phyloP scores from a whole-genome alignment of 2,888 invertebrate genomes.

The Eupelmus urozonus region DNA sequence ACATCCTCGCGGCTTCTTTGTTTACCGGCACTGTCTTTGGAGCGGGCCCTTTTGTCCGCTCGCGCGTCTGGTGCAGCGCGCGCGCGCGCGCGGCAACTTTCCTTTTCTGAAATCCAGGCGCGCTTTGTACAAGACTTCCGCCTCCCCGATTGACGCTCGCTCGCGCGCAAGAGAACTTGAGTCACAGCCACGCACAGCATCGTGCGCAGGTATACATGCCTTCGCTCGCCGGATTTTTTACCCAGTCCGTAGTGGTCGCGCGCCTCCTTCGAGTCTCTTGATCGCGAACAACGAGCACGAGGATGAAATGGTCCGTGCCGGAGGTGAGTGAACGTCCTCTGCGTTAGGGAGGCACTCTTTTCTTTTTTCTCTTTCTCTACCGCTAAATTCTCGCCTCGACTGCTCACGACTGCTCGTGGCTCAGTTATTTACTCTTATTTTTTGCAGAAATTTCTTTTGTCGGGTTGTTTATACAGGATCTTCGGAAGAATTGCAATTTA shows the following conservation, averaged over 20 bases:
- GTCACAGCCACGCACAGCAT: too few relatives aligned
- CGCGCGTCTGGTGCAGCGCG: not conserved
- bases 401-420: too few relatives aligned
- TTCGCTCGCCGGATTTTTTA: conserved; percentile 29
- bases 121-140: conserved; percentile 47
- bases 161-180: conserved; percentile 26
- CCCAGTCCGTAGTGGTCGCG: conserved; percentile 26
- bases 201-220: conserved; percentile 34
- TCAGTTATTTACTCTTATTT: too few relatives aligned
- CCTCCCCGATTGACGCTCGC: conserved; percentile 49
- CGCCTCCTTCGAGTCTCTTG: not conserved
- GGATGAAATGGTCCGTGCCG: conserved; percentile 34
- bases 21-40: too few relatives aligned
- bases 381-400: too few relatives aligned
- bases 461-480: too few relatives aligned
- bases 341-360: too few relatives aligned
- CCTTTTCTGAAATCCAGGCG: conserved; percentile 54
- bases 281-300: not conserved
- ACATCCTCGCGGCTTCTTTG: too few relatives aligned
- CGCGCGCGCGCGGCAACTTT: conserved; percentile 47
- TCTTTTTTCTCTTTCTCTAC: too few relatives aligned
- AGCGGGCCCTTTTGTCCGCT: too few relatives aligned
- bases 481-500: too few relatives aligned
- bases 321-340: conserved; percentile 47
- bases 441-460: too few relatives aligned